Base-by-base conservation (phyloP, 2,797 vertebrate genomes). In the Chiloscyllium punctatum region DNA sequence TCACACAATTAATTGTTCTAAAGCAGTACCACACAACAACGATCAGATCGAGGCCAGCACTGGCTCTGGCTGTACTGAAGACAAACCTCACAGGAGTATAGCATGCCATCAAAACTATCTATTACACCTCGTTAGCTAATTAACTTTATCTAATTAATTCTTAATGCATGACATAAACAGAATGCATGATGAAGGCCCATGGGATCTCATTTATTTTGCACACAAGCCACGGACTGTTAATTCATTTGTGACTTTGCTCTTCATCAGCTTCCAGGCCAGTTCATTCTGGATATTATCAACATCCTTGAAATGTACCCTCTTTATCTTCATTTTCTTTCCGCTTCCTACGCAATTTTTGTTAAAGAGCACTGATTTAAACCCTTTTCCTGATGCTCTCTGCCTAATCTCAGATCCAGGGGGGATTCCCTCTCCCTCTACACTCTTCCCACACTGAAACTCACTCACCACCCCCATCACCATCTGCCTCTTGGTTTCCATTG, bases 81-180 rank as follows among this genome's bases (percentile, higher is more conserved):
- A 15, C 30, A 90, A 90, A n/a, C 16, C 87, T 33, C 30, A 62
- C 62, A 66, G 30, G 87, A n/a, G 5, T 21, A 33, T 16, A 57
- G 15, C 5, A n/a, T 48, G 82, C 42, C 42, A 48, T 84, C 42
- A 90, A 62, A 33, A 15, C 53, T 4, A 53, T 90, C 57, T 90
- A 90, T 90, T 62, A 90, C n/a, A 90, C 30, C 57, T 90, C 42
- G 6, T 84, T 84, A 84, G 42, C 82, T 84, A n/a, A 90, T 90
- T 90, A 90, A 62, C 53, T 15, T 90, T 90, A 62, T 6, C 33
- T 90, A 90, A 90, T 90, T 90, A 66, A 90, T 90, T 66, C 48
- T 62, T 66, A 90, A 90, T 90, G 87, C 87, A 90, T 90, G 87
- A 90, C 4, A 62, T 33, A 90, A 90, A 33, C 87, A 62, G 30